Conservation (phyloP, 2,888 invertebrate species). For the Tupiocoris notatus region DNA sequence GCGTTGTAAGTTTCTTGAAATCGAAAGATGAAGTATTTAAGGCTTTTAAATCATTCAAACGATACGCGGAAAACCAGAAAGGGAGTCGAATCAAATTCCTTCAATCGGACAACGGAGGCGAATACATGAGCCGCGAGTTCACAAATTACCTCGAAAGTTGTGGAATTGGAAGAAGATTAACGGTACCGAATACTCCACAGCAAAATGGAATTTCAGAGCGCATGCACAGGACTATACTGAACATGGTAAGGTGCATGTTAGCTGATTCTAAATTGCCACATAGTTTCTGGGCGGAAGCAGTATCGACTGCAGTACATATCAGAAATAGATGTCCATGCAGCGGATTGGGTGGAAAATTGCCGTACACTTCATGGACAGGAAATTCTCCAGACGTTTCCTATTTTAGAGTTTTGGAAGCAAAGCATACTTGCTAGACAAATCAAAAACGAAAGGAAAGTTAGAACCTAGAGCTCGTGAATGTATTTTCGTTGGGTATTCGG, state of each 20-base stretch:
- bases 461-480: neutral
- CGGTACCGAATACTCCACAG: constrained; percentile 51
- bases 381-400: neutral
- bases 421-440: neutral
- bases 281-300: constrained; percentile 50
- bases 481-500: neutral
- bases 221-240: constrained; percentile 51
- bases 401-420: neutral
- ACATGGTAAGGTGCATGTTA: constrained; percentile 51
- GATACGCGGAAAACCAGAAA: neutral
- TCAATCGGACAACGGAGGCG: neutral
- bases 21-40: neutral
- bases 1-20: neutral
- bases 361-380: neutral
- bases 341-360: neutral
- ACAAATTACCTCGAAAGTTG: constrained; percentile 46
- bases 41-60: neutral
- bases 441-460: neutral
- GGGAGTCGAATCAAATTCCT: neutral
- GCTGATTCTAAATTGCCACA: constrained; percentile 47
- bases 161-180: constrained; percentile 50
- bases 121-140: constrained; percentile 37
- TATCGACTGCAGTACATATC: constrained; percentile 51
- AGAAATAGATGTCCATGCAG: constrained; percentile 50
- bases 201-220: constrained; percentile 52